A percentile compares a stretch with the other conserved stretches of the same genome.
Conservation (phyloP, 2,888 invertebrate genomes). For the Tineola bisselliella region DNA sequence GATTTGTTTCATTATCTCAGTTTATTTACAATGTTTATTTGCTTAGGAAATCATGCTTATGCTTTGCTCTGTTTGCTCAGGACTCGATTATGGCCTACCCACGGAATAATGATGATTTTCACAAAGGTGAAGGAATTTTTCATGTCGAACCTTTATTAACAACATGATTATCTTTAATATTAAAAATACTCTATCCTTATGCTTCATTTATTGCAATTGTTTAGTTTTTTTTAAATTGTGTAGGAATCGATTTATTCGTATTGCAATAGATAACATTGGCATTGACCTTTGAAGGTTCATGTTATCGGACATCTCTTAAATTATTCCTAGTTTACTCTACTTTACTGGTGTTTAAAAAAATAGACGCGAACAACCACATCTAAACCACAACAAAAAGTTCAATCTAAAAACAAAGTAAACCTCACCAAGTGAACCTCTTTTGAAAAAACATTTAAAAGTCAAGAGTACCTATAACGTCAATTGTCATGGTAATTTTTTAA, state of each 20-base stretch:
- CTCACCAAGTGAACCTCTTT: too few relatives aligned
- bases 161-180: too few relatives aligned
- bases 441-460: too few relatives aligned
- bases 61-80: background rate
- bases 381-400: too few relatives aligned
- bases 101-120: background rate
- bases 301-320: background rate
- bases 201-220: too few relatives aligned
- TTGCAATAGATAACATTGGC: slow-evolving; percentile 21
- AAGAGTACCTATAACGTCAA: too few relatives aligned
- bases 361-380: too few relatives aligned
- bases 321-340: too few relatives aligned
- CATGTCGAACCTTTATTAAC: background rate
- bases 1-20: slow-evolving; percentile 10
- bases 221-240: too few relatives aligned
- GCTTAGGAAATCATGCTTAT: background rate
- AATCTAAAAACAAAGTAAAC: too few relatives aligned
- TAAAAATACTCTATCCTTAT: too few relatives aligned
- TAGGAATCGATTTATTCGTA: background rate
- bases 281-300: slow-evolving; percentile 46
- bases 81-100: background rate
- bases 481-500: too few relatives aligned
- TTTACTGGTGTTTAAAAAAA: background rate
- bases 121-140: background rate
- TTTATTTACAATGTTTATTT: slow-evolving; percentile 11